These are phyloP conservation scores for Folsomia candida DNA, from an alignment of 2,888 invertebrate genomes.

Conservation along the genomic window DNA sequence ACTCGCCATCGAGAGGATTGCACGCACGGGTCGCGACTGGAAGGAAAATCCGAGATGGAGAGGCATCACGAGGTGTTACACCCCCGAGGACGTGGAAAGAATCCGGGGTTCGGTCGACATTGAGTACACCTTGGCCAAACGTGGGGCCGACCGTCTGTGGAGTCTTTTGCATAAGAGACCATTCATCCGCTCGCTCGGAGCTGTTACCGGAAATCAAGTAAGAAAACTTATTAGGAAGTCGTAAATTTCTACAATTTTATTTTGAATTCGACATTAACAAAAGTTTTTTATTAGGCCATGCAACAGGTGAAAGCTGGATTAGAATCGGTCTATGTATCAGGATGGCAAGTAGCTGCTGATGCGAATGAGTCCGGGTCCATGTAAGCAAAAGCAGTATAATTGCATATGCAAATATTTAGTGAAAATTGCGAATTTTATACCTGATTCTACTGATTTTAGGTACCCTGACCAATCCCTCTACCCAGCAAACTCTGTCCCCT, in stretches of 20 bases:
- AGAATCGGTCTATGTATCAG: constrained; percentile 55
- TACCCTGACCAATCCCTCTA: constrained; percentile 55
- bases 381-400: too few relatives aligned
- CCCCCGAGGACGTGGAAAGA: constrained; percentile 53
- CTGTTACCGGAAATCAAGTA: constrained; percentile 52
- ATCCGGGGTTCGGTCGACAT: constrained; percentile 53
- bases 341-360: constrained; percentile 56
- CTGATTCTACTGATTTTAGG: too few relatives aligned
- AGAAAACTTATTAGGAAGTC: too few relatives aligned
- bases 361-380: constrained; percentile 53
- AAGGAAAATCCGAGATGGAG: constrained; percentile 48
- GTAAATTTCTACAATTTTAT: too few relatives aligned
- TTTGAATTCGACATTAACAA: too few relatives aligned
- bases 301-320: constrained; percentile 55
- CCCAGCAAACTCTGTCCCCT: constrained; percentile 54
- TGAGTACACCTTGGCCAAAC: constrained; percentile 54
- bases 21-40: constrained; percentile 38
- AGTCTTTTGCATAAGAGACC: constrained; percentile 52
- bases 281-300: constrained; percentile 46
- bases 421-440: too few relatives aligned
- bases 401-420: too few relatives aligned
- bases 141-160: constrained; percentile 54
- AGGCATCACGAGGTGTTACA: constrained; percentile 53
- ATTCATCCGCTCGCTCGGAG: constrained; percentile 54
- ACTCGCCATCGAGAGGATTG: constrained; percentile 2